phyloP scores from a whole-genome alignment of 2,113 vertebrate species.

The Limanda limanda region DNA sequence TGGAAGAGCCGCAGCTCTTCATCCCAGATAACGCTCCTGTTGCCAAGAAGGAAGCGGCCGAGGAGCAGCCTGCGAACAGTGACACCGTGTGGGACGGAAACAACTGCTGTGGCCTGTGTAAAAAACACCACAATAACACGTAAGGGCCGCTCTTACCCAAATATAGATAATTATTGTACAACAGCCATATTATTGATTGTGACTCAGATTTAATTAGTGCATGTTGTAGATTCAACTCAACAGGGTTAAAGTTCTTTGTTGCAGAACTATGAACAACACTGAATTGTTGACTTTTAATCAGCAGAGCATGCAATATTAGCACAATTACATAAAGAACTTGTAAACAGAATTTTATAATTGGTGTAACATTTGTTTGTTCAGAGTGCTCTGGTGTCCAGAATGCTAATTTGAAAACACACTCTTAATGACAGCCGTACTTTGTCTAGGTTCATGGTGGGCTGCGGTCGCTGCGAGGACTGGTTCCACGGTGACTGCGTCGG shows the following conservation, averaged over 20 bases:
- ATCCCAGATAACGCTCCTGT: slow-evolving; percentile 97
- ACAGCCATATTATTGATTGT: not conserved
- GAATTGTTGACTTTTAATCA: not conserved
- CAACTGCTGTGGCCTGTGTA: slow-evolving; percentile 96
- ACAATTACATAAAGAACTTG: not conserved
- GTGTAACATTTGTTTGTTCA: not conserved
- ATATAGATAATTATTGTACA: not conserved
- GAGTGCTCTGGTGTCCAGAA: too few species aligned
- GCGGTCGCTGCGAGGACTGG: slow-evolving; percentile 98
- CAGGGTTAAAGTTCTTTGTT: not conserved
- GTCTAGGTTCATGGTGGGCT: slow-evolving; percentile 97
- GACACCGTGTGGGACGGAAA: slow-evolving; percentile 90
- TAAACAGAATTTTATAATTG: not conserved
- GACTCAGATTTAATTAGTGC: not conserved
- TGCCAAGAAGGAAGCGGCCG: slow-evolving; percentile 87
- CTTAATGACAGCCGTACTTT: not conserved
- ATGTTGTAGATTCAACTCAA: not conserved
- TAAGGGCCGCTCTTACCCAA: slow-evolving; percentile 40
- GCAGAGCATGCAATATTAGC: not conserved
- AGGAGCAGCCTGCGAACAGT: slow-evolving; percentile 84
- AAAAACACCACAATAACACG: slow-evolving; percentile 96
- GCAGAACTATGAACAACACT: not conserved
- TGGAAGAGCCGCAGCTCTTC: slow-evolving; percentile 96
- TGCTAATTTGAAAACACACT: not conserved
- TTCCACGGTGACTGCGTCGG: slow-evolving; percentile 98